Percentiles rank a stretch among this genome's conserved stretches.
Conservation (phyloP, 92 coral and sea anemone genomes). For the Isaurus tuberculatus region DNA sequence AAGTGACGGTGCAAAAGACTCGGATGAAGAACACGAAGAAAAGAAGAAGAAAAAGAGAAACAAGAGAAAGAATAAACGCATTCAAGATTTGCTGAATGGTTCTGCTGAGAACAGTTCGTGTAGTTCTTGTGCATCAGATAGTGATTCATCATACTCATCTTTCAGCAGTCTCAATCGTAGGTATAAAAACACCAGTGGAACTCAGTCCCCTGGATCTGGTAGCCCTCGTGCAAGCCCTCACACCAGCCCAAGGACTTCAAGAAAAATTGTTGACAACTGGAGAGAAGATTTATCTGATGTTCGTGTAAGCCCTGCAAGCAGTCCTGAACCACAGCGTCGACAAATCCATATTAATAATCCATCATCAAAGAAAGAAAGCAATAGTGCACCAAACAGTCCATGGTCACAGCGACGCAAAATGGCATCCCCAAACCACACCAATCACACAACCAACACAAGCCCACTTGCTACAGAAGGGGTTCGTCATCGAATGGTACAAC, state of each 20-base stretch:
- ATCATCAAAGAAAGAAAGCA: constrained; percentile 72
- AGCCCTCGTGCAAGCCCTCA: constrained; percentile 75
- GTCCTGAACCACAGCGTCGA: constrained; percentile 81
- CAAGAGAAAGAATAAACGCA: constrained; percentile 80
- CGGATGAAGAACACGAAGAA: constrained; percentile 90
- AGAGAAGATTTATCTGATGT: constrained; percentile 37
- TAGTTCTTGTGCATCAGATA: constrained; percentile 96
- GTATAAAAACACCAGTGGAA: constrained; percentile 61
- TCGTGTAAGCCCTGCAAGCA: constrained; percentile 73
- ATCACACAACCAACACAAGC: constrained; percentile 68
- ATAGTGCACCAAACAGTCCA: constrained; percentile 90
- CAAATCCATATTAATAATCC: constrained; percentile 25
- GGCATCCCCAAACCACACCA: constrained; percentile 66
- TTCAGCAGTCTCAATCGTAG: constrained; percentile 93
- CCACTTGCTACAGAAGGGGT: constrained; percentile 85
- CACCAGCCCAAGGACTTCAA: constrained; percentile 48
- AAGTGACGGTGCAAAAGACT: constrained; percentile 79
- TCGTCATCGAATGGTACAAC: constrained; percentile 89
- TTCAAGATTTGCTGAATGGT: constrained; percentile 74
- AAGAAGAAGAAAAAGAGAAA: constrained; percentile 80
- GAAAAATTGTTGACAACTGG: constrained; percentile 58
- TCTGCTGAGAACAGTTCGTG: constrained; percentile 83
- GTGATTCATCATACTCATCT: constrained; percentile 86
- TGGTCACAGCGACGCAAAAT: constrained; percentile 94
- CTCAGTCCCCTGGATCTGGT: constrained; percentile 64